These are phyloP conservation scores for Ciconia maguari DNA, from an alignment of 2,113 vertebrate genomes.

Conservation along the genomic window DNA sequence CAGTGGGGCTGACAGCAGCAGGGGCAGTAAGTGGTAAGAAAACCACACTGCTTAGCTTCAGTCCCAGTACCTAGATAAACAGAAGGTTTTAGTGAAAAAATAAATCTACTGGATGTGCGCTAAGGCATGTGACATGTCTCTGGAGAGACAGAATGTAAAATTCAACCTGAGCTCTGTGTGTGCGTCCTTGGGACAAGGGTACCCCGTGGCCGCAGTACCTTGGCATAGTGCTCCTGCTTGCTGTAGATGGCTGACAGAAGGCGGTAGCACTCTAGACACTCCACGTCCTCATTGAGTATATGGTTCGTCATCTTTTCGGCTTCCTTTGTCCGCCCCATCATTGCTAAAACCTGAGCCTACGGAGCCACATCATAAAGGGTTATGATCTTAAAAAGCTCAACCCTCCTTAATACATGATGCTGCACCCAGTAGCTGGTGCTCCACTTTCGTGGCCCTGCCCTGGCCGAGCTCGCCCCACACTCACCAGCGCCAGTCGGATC, in stretches of 20 bases:
- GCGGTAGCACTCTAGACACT: slow-evolving; percentile 92
- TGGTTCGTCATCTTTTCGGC: slow-evolving; percentile 85
- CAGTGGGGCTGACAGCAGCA: background rate
- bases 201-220: slow-evolving; percentile 67
- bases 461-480: background rate
- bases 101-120: background rate
- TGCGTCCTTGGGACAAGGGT: background rate
- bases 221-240: slow-evolving; percentile 84
- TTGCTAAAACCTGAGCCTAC: slow-evolving; percentile 91
- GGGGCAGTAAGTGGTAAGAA: background rate
- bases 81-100: background rate
- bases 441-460: accelerated
- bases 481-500: slow-evolving; percentile 89
- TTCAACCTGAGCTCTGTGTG: background rate
- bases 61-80: background rate
- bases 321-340: slow-evolving; percentile 82
- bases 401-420: accelerated
- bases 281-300: slow-evolving; percentile 77
- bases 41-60: background rate
- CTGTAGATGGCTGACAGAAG: slow-evolving; percentile 93
- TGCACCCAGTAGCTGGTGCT: background rate
- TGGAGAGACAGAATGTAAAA: background rate
- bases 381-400: background rate
- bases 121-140: background rate
- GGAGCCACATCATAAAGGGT: background rate